Conservation (phyloP, 2,888 invertebrate genomes). For the Abscondita cerata region DNA sequence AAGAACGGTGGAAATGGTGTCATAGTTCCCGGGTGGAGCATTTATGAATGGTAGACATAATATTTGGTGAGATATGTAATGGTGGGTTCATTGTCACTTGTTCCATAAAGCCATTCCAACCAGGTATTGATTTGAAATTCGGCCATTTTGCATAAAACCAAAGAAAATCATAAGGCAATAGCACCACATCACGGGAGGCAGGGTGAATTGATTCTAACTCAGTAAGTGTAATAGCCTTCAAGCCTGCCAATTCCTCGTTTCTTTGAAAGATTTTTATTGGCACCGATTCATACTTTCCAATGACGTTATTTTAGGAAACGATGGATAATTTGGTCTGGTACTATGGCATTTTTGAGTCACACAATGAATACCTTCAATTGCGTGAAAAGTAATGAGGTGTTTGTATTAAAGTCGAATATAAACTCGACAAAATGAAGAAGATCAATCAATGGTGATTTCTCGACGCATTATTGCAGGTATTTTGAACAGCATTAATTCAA, state of each 20-base stretch:
- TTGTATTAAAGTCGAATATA: not conserved
- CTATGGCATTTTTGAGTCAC: not conserved
- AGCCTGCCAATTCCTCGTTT: no score
- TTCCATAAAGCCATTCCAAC: not conserved
- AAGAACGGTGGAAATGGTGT: not conserved
- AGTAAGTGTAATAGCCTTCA: no score
- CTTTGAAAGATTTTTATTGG: no score
- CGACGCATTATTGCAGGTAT: not conserved
- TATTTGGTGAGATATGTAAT: not conserved
- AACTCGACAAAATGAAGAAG: not conserved
- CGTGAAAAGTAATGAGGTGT: not conserved
- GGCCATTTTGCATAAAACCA: no score
- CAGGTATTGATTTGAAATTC: not conserved
- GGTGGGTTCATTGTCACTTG: not conserved
- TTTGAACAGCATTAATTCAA: not conserved
- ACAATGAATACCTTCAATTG: not conserved
- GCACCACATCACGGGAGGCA: no score
- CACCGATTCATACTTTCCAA: no score
- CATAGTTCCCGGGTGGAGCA: not conserved
- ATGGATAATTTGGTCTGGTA: not conserved
- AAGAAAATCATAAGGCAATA: no score
- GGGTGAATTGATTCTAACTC: no score
- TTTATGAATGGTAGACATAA: slow-evolving; percentile 1
- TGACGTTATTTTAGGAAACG: no score
- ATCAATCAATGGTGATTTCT: not conserved